phyloP scores from a whole-genome alignment of 2,113 vertebrate genomes.

The Litocranius walleri region DNA sequence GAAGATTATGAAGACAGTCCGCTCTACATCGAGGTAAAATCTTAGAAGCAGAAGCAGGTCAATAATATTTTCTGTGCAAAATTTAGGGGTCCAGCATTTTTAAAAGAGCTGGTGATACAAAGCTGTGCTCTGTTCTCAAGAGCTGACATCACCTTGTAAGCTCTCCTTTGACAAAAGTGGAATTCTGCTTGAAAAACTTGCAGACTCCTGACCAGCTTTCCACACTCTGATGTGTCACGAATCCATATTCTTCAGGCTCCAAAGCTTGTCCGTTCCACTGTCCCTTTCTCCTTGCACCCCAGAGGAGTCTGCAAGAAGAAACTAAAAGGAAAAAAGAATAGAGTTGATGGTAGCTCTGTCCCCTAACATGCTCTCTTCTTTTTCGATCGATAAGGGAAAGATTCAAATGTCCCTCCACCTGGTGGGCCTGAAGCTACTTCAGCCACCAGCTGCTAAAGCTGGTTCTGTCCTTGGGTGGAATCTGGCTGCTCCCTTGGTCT shows the following conservation, averaged over 20 bases:
- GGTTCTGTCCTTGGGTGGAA: constrained; percentile 3
- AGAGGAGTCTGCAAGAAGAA: not conserved
- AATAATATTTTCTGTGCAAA: not conserved
- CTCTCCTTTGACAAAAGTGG: not conserved
- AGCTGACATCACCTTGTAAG: not conserved
- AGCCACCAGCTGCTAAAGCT: constrained; percentile 48
- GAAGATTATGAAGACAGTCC: accelerated
- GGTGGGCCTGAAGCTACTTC: constrained; percentile 13
- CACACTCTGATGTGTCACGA: accelerated
- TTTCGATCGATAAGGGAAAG: not conserved
- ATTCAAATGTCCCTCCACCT: not conserved
- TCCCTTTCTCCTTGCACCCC: not conserved
- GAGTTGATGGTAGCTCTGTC: not conserved
- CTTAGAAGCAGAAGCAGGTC: not conserved
- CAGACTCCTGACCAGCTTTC: not conserved
- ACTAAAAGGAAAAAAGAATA: not conserved
- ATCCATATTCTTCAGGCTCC: accelerated
- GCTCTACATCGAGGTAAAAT: accelerated
- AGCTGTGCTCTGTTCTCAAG: not conserved
- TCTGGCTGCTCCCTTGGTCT: not conserved
- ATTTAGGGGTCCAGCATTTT: accelerated
- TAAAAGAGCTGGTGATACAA: accelerated
- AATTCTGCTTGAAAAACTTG: too few relatives aligned
- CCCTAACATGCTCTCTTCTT: not conserved
- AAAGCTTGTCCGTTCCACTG: not conserved